Evolutionary conservation across 53 echinoderm and acorn worm genomes (phyloP).

Genomic region (Apostichopus leukothele): DNA sequence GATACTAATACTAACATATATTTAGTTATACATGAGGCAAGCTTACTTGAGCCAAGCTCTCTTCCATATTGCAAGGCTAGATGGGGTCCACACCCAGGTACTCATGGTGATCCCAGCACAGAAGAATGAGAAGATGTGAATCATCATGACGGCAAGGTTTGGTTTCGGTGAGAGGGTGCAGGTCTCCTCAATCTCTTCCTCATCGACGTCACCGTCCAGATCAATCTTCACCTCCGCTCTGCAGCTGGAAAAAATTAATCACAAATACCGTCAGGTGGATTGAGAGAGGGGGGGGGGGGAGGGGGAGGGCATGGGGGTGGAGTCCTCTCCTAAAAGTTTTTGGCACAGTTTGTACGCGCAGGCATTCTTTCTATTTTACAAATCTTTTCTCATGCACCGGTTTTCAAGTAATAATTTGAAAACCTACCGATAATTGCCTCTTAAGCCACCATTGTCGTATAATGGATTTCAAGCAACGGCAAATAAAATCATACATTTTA

Average conservation of each 20-base stretch:
- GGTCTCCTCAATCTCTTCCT: constrained; percentile 48
- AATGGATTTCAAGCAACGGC: too few relatives aligned
- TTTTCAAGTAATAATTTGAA: too few relatives aligned
- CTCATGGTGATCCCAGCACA: constrained; percentile 98
- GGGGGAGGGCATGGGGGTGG: too few relatives aligned
- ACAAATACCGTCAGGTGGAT: too few relatives aligned
- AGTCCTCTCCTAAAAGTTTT: too few relatives aligned
- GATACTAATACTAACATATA: too few relatives aligned
- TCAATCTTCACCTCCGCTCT: constrained; percentile 87
- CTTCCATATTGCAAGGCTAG: constrained; percentile 50
- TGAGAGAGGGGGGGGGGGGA: background rate
- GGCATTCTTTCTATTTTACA: background rate
- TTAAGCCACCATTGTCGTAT: too few relatives aligned
- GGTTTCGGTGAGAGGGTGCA: constrained; percentile 78
- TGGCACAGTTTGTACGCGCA: too few relatives aligned
- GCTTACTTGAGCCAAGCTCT: constrained; percentile 93
- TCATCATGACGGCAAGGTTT: constrained; percentile 74
- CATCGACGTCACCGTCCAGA: constrained; percentile 48
- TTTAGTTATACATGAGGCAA: too few relatives aligned
- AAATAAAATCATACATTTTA: too few relatives aligned
- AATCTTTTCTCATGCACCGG: constrained; percentile 77
- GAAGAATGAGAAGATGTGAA: constrained; percentile 95
- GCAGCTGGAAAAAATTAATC: constrained; percentile 53
- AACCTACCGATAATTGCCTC: too few relatives aligned
- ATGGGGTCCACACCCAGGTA: constrained; percentile 98